Percentiles rank a stretch among this genome's conserved stretches.
Evolutionary conservation across 2,113 vertebrate species (phyloP).

Genomic region (Cyphomyrus plagiostoma): DNA sequence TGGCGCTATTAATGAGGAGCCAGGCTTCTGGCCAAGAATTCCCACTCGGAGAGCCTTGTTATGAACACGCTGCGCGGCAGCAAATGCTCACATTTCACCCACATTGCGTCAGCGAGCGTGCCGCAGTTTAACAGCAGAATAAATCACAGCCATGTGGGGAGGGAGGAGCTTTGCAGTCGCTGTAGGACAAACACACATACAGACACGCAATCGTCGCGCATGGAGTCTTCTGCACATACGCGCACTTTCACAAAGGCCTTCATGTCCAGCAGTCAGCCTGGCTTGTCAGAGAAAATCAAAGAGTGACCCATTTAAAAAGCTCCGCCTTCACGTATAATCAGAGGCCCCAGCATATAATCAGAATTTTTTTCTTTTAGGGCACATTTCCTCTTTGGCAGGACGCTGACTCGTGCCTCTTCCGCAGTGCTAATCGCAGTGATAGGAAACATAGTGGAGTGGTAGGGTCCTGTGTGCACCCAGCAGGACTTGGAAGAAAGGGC

Average conservation of each 20-base stretch:
- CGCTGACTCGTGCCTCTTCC: neutral
- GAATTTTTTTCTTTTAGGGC: slow-evolving; percentile 47
- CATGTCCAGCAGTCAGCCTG: neutral
- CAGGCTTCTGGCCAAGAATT: neutral
- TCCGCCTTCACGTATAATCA: slow-evolving; percentile 30
- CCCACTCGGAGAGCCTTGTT: neutral
- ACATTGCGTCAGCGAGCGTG: neutral
- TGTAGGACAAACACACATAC: neutral
- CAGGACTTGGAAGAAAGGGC: neutral
- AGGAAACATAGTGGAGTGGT: neutral
- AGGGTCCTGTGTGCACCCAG: neutral
- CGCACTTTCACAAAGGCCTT: neutral
- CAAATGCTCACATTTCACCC: neutral
- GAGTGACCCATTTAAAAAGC: slow-evolving; percentile 42
- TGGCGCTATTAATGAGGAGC: neutral
- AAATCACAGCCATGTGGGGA: neutral
- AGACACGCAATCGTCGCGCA: neutral
- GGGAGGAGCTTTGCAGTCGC: neutral
- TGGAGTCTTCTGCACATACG: neutral
- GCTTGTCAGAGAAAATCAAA: slow-evolving; percentile 16
- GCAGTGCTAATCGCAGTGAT: neutral
- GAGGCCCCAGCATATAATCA: slow-evolving; percentile 33
- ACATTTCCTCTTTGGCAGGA: slow-evolving; percentile 33
- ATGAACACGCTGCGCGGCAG: neutral
- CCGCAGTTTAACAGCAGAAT: neutral